Percentiles rank a stretch among this genome's conserved stretches.
phyloP scores from a whole-genome alignment of 2,888 invertebrate genomes.

The Rhogogaster chlorosoma region DNA sequence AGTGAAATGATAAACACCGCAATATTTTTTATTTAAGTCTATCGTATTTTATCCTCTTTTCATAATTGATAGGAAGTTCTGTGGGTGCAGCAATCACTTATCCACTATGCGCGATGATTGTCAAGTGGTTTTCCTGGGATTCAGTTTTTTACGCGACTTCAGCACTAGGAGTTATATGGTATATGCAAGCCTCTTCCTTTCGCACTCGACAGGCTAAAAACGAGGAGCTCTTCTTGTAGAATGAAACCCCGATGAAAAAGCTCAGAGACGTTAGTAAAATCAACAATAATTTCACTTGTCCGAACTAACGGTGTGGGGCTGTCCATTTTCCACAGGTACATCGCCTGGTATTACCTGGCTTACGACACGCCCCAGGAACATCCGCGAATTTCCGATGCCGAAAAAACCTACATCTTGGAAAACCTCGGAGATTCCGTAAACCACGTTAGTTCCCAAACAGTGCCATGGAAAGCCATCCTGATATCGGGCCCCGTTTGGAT shows the following conservation, averaged over 20 bases:
- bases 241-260: background rate
- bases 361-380: too few species aligned
- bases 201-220: background rate
- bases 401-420: too few species aligned
- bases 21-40: background rate
- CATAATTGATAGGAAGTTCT: conserved; percentile 80
- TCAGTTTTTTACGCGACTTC: conserved; percentile 85
- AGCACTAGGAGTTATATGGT: conserved; percentile 77
- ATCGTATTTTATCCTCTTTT: conserved; percentile 12
- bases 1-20: background rate
- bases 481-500: conserved; percentile 82
- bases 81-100: conserved; percentile 85
- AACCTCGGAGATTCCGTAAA: too few species aligned
- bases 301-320: background rate
- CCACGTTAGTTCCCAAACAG: too few species aligned
- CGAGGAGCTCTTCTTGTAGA: background rate
- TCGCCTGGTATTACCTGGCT: conserved; percentile 82
- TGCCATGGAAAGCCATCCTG: too few species aligned
- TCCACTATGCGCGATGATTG: conserved; percentile 85
- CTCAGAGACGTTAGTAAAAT: too few species aligned
- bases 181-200: too few species aligned
- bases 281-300: background rate
- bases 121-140: conserved; percentile 85
- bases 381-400: too few species aligned
- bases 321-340: conserved; percentile 62